Conservation (phyloP, 2,113 vertebrate genomes). For the Onychostoma macrolepis region DNA sequence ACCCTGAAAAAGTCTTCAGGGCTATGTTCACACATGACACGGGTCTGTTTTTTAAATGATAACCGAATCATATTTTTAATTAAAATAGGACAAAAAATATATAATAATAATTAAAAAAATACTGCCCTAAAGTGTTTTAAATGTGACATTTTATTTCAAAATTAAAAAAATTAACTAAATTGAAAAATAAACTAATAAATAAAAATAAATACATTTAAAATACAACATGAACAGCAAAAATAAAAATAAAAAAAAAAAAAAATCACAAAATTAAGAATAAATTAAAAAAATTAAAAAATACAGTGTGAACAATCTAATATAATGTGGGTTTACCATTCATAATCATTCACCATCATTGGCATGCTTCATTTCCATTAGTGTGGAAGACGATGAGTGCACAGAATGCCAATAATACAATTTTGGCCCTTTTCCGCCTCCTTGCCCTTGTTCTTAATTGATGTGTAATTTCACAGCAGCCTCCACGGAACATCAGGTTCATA, state of each 20-base stretch:
- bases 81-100: not conserved
- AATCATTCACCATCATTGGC: not conserved
- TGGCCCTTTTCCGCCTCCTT: conserved; percentile 7
- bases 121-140: not conserved
- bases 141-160: not conserved
- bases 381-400: conserved; percentile 20
- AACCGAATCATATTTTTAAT: not conserved
- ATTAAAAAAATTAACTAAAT: not conserved
- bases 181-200: not conserved
- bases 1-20: not conserved
- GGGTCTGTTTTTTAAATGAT: not conserved
- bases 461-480: conserved; percentile 4
- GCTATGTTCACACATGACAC: not conserved
- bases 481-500: not conserved
- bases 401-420: conserved; percentile 28
- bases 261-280: not conserved
- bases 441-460: conserved; percentile 9
- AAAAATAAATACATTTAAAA: not conserved
- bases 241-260: not conserved
- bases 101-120: not conserved
- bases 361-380: not conserved
- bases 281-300: not conserved
- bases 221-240: no score
- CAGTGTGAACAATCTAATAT: not conserved
- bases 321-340: not conserved